Evolutionary conservation across 2,888 invertebrate genomes (phyloP), one percentile per base, ranked within the genome.

Genomic region (Campoplex capitator): DNA sequence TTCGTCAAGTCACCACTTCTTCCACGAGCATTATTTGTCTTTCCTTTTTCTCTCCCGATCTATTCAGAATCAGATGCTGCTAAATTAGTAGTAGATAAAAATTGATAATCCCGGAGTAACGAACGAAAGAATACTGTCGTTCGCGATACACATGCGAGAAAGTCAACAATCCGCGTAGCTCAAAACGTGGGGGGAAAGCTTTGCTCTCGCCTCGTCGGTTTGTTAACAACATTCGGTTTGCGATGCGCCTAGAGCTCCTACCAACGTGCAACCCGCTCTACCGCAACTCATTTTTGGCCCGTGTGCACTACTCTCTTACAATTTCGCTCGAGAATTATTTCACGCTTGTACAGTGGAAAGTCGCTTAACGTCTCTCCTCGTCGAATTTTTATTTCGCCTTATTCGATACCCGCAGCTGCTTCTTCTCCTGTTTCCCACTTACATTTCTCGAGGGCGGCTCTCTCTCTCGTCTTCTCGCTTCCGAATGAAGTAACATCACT

Each of bases 311-410:
- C 62, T 16, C 35, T 56, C 38, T 56, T 23, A 56, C 58, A 32
- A 75, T 62, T 76, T 67, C 68, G 74, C 51, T 51, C 48, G 45
- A 48, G 74, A 56, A 78, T 71, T 85, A 85, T 82, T 78, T 82
- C 56, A 54, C 58, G 38, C 48, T 45, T 58, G 54, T 70, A 70
- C 56, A 77, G 77, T 77, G 48, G 70, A 70, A 42, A 45, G 32
- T 79, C 56, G 56, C 18, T 71, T 71, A 70, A 56, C 54, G 13
- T 51, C 23, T 11, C 6, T 11, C 4, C 16, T 32, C 16, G 16
- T 0, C 1, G 0, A 62, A 11, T 62, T 62, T 1, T 13, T 6
- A 6, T 38, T 62, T 32, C 32, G 16, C 62, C 11, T 58, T 6
- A 18, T 32, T 32, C 32, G 32, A 62, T 11, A 48, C n/a, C 7